A percentile compares a stretch with the other conserved stretches of the same genome.
Evolutionary conservation across 1,140 invertebrate genomes (phyloP).

Genomic region (Harlomillsia oculata): DNA sequence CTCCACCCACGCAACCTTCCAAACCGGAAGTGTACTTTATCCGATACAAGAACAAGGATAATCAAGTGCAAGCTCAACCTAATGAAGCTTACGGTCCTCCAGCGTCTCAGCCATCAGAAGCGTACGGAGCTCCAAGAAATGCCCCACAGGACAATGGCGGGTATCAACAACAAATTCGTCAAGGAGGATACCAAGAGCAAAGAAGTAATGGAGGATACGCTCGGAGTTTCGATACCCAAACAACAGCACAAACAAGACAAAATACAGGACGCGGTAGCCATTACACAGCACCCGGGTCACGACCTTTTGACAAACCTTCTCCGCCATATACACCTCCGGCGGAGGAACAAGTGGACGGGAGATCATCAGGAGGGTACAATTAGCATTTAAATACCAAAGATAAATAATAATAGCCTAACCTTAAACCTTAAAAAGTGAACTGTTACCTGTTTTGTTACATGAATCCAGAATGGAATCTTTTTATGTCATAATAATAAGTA

Average conservation of each 20-base stretch:
- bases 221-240: not conserved
- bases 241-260: not conserved
- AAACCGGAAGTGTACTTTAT: constrained; percentile 81
- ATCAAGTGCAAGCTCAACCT: not conserved
- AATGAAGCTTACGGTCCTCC: not conserved
- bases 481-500: too few relatives aligned
- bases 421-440: too few relatives aligned
- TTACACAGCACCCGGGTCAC: constrained; percentile 12
- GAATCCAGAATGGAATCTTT: too few relatives aligned
- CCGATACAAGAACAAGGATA: constrained; percentile 53
- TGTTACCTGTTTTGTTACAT: too few relatives aligned
- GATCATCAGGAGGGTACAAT: too few relatives aligned
- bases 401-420: too few relatives aligned
- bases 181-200: too few relatives aligned
- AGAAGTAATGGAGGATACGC: not conserved
- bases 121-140: not conserved
- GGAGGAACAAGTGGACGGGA: too few relatives aligned
- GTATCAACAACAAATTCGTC: not conserved
- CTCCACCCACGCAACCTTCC: constrained; percentile 62
- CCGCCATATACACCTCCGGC: too few relatives aligned
- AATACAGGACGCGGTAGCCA: constrained; percentile 6
- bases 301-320: constrained; percentile 9
- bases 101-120: not conserved
- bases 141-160: not conserved
- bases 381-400: too few relatives aligned